Evolutionary conservation across 2,113 vertebrate genomes (phyloP), one percentile per base, ranked within the genome.

Genomic region (Gymnogyps californianus): DNA sequence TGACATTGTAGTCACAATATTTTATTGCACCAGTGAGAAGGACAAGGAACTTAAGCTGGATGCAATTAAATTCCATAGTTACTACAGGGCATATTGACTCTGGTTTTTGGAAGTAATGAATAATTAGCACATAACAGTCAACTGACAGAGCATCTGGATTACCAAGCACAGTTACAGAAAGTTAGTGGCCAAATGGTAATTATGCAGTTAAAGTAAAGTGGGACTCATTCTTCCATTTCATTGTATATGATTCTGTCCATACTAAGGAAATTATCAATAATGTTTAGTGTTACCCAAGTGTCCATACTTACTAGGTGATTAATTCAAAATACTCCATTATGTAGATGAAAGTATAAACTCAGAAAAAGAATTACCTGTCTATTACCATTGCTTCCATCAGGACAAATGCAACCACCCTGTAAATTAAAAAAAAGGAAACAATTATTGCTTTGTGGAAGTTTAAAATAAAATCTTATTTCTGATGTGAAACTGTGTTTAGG

Each of bases 391-490:
- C 96, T 97, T 79, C 95, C 96, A 88, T 97, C 96, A 81, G 97
- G 96, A 90, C 97, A 97, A 94, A 97, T 8, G 31, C 97, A 97
- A 24, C 87, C 95, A 80, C 93, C 90, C 97, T 97, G 65, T 15
- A 84, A 61, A 70, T 52, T 9, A 51, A 28, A 42, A 70, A 19
- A 29, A 55, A 58, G 1, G 7, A 61, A 91, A 79, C 1, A 71
- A 61, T 55, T 91, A 71, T 17, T 91, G 17, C 18, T 65, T 57
- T 66, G n/a, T 78, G 20, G 21, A 82, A 95, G n/a, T 69, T 72
- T 46, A 58, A 90, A 82, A 90, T 65, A 74, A 76, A 49, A 36
- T 62, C 13, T 66, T 51, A 20, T 52, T 90, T 90, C 44, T 64
- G 21, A 47, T 36, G 7, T 28, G 31, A 72, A 95, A 57, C 31